Conservation (phyloP, 2,113 vertebrate genomes). For the Silurus glanis region DNA sequence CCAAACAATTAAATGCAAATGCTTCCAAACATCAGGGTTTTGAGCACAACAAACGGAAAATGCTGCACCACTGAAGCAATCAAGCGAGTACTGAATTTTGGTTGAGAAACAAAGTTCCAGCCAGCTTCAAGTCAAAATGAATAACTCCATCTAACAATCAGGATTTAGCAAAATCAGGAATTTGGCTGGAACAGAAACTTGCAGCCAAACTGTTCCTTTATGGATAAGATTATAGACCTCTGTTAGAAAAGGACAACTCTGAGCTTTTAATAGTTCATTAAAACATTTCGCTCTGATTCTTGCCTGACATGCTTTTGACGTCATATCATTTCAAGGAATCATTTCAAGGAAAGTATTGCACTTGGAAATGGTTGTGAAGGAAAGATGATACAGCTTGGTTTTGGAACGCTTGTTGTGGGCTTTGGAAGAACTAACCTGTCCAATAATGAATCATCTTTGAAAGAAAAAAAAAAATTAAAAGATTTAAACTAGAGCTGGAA, state of each 20-base stretch:
- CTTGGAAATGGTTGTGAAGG: neutral
- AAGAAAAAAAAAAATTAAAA: neutral
- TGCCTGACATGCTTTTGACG: neutral
- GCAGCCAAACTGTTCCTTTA: neutral
- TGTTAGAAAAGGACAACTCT: neutral
- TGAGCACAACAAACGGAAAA: neutral
- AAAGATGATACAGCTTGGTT: neutral
- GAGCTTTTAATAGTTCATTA: neutral
- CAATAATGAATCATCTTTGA: neutral
- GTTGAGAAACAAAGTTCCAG: neutral
- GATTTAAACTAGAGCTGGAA: neutral
- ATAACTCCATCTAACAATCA: neutral
- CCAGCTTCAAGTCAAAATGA: neutral
- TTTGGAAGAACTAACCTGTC: neutral
- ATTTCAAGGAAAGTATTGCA: neutral
- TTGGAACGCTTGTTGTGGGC: neutral
- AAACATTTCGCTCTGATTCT: neutral
- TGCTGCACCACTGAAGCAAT: neutral
- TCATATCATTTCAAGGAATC: too few relatives aligned
- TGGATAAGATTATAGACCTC: neutral
- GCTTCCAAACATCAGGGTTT: neutral
- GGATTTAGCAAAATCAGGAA: neutral
- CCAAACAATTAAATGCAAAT: neutral
- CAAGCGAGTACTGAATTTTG: neutral
- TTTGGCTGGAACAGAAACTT: neutral